Evolutionary conservation across 2,888 invertebrate genomes (phyloP).

Genomic region (Dugesia japonica): DNA sequence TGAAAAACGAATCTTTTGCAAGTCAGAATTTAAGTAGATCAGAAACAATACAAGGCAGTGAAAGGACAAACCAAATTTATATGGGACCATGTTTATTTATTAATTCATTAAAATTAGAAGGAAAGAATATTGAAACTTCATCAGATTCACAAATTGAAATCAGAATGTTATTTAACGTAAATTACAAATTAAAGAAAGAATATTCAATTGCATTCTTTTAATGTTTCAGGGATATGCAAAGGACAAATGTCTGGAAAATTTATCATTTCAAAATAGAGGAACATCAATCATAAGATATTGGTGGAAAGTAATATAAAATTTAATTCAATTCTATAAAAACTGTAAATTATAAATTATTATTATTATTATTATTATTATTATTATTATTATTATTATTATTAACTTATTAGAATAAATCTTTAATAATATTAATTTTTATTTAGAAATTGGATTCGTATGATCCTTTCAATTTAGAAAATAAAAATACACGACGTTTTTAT

Average conservation of each 20-base stretch:
- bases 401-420: too few relatives aligned
- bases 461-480: conserved; percentile 43
- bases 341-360: too few relatives aligned
- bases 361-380: too few relatives aligned
- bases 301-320: conserved; percentile 48
- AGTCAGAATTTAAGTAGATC: neutral
- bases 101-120: neutral
- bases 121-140: neutral
- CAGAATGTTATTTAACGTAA: conserved; percentile 2
- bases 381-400: too few relatives aligned
- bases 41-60: neutral
- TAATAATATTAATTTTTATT: too few relatives aligned
- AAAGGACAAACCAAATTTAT: neutral
- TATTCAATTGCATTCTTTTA: too few relatives aligned
- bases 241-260: conserved; percentile 30
- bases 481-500: conserved; percentile 45
- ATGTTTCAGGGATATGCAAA: conserved; percentile 22
- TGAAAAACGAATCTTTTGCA: neutral
- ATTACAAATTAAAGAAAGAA: too few relatives aligned
- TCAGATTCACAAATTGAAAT: neutral
- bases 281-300: conserved; percentile 46
- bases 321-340: too few relatives aligned
- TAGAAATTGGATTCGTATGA: conserved; percentile 44
- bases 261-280: conserved; percentile 45
- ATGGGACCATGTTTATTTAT: neutral